These are phyloP conservation scores for Nettapus auritus DNA, from an alignment of 2,113 vertebrate species.

Conservation along the genomic window DNA sequence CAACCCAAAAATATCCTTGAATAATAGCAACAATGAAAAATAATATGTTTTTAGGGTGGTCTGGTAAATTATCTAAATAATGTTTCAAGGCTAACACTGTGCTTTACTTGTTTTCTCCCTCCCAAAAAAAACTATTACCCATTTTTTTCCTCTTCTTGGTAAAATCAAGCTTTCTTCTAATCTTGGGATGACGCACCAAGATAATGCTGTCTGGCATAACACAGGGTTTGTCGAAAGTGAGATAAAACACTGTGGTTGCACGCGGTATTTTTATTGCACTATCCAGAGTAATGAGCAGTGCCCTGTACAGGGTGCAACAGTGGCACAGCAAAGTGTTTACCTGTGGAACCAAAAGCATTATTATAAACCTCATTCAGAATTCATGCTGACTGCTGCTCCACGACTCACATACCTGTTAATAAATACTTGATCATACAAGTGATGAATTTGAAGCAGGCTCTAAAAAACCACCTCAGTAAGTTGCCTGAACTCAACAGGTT, in stretches of 20 bases:
- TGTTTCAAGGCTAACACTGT: neutral
- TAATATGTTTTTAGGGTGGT: neutral
- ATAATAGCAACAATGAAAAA: neutral
- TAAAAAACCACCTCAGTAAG: neutral
- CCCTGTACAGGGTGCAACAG: neutral
- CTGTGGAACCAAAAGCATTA: neutral
- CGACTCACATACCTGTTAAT: neutral
- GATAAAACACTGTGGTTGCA: neutral
- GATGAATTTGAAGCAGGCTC: neutral
- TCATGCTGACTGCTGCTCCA: neutral
- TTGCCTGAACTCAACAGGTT: neutral
- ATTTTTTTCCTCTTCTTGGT: neutral
- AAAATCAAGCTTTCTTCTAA: neutral
- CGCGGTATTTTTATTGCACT: neutral
- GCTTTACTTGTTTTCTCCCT: neutral
- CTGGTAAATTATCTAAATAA: neutral
- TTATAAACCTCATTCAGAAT: neutral
- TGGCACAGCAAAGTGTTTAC: neutral
- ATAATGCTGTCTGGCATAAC: neutral
- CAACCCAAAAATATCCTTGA: neutral
- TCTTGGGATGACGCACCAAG: neutral
- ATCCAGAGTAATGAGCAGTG: neutral
- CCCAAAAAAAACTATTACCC: neutral
- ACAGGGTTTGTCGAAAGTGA: accelerated
- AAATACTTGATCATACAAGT: neutral